Percentiles rank a stretch among this genome's conserved stretches.
These are phyloP conservation scores for Malurus splendens DNA, from an alignment of 2,797 vertebrate genomes.

Conservation along the genomic window DNA sequence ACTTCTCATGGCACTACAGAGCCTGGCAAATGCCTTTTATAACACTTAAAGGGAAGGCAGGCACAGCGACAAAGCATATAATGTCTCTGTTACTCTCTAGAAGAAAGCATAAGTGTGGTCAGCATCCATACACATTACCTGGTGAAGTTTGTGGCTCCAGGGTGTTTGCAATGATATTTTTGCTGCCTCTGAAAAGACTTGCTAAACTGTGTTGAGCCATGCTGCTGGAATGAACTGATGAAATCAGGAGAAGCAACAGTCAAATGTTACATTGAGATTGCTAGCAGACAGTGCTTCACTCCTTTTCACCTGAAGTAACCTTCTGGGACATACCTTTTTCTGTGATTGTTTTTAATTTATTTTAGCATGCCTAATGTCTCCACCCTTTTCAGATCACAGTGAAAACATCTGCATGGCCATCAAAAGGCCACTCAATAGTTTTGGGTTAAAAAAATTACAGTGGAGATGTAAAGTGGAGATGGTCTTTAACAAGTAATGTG, in stretches of 20 bases:
- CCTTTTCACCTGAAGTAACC: not conserved
- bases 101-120: not conserved
- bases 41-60: not conserved
- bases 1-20: not conserved
- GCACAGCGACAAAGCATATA: not conserved
- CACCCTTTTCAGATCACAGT: not conserved
- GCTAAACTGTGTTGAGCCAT: constrained; percentile 1
- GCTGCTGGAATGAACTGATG: not conserved
- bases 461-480: not conserved
- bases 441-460: not conserved
- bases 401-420: not conserved
- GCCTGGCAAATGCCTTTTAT: fast-evolving
- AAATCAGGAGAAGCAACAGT: constrained; percentile 1
- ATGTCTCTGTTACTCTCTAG: not conserved
- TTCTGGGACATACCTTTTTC: not conserved
- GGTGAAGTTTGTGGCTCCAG: not conserved
- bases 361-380: not conserved
- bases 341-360: not conserved
- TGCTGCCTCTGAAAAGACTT: constrained; percentile 34
- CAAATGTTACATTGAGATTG: not conserved
- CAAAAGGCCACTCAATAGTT: not conserved
- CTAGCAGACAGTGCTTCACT: not conserved
- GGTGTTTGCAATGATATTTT: constrained; percentile 1
- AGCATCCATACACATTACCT: not conserved
- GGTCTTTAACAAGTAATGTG: not conserved